Evolutionary conservation across 64 coral and sea anemone species (phyloP).

Genomic region (Actinia tenebrosa): DNA sequence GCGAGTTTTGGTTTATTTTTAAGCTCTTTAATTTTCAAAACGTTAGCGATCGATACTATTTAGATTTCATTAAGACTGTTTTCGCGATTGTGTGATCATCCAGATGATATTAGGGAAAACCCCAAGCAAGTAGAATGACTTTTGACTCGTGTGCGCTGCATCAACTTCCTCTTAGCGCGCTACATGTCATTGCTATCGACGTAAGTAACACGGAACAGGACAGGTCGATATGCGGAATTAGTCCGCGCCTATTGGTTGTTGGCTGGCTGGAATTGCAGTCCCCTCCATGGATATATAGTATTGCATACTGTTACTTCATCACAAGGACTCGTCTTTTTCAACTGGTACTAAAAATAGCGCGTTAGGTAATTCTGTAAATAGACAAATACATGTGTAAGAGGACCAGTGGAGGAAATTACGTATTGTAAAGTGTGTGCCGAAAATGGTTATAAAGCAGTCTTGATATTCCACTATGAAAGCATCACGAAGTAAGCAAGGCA

Average conservation of each 20-base stretch:
- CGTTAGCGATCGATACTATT: background rate
- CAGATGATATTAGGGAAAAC: background rate
- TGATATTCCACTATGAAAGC: background rate
- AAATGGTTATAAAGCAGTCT: background rate
- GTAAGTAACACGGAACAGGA: background rate
- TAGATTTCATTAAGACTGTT: background rate
- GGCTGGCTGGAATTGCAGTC: background rate
- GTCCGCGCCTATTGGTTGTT: background rate
- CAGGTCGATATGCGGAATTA: background rate
- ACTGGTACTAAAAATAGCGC: background rate
- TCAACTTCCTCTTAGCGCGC: background rate
- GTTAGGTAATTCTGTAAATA: constrained; percentile 1
- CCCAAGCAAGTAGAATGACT: background rate
- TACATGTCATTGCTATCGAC: background rate
- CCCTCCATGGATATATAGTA: background rate
- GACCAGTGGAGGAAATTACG: background rate
- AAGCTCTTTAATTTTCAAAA: no score
- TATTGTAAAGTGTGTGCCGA: background rate
- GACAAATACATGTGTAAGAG: background rate
- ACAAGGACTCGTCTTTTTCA: background rate
- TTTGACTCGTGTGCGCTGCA: background rate
- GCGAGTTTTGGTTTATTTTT: no score
- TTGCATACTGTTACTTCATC: background rate
- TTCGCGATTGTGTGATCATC: background rate
- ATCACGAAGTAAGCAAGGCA: background rate